These are phyloP conservation scores for Eurois occulta DNA, from an alignment of 2,888 invertebrate species.

Conservation along the genomic window DNA sequence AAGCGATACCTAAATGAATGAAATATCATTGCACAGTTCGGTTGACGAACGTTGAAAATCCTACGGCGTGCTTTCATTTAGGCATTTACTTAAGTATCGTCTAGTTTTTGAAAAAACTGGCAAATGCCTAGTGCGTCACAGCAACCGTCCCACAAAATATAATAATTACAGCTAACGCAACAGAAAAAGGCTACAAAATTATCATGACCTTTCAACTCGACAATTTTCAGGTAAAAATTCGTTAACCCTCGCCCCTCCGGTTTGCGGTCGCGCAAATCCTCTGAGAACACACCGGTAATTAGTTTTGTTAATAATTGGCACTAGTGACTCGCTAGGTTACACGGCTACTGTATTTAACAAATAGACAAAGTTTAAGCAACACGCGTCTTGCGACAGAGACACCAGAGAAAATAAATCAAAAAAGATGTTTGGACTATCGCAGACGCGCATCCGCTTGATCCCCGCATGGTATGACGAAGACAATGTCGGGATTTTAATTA, in stretches of 20 bases:
- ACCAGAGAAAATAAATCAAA: neutral
- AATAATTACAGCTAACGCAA: neutral
- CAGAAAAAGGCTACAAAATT: neutral
- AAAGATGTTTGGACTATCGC: neutral
- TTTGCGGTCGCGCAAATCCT: constrained; percentile 42
- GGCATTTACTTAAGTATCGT: too few relatives aligned
- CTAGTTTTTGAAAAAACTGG: too few relatives aligned
- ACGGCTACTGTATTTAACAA: constrained; percentile 18
- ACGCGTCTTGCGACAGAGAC: neutral
- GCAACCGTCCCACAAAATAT: neutral
- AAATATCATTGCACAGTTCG: too few relatives aligned
- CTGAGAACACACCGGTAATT: constrained; percentile 52
- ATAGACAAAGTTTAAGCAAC: constrained; percentile 26
- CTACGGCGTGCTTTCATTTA: too few relatives aligned
- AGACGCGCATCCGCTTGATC: neutral
- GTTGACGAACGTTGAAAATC: too few relatives aligned
- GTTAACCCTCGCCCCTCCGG: constrained; percentile 12
- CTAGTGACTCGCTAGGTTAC: constrained; percentile 41
- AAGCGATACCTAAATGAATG: too few relatives aligned
- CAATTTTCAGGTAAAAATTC: constrained; percentile 19
- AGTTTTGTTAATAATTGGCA: constrained; percentile 55
- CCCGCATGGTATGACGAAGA: neutral
- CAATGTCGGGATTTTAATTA: neutral
- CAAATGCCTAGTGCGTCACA: neutral
- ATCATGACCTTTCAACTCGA: neutral